Evolutionary conservation across 2,888 invertebrate genomes (phyloP), one percentile per base, ranked within the genome.

Genomic region (Diarsia rubi): DNA sequence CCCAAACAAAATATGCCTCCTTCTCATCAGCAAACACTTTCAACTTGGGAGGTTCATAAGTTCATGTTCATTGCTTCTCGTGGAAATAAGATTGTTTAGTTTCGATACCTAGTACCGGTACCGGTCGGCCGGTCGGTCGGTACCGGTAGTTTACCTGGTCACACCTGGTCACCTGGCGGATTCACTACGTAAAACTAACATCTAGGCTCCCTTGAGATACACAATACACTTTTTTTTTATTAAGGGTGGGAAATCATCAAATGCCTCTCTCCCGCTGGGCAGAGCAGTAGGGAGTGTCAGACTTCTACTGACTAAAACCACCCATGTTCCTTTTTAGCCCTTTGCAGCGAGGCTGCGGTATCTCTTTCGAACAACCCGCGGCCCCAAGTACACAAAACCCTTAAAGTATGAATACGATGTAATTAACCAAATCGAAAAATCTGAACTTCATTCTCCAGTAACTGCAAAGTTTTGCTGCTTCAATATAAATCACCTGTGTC

Each of bases 81-180:
- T 37, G 0, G 16, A 60, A 64, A 65, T 64, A 59, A 52, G 16
- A 6, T 8, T 24, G 14, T 11, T 60, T 52, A 67, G 31, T 76
- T 68, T 63, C 24, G 37, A 19, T 47, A 42, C n/a, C n/a, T n/a
- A n/a, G n/a, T n/a, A n/a, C n/a, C n/a, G n/a, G n/a, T n/a, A n/a
- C n/a, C n/a, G n/a, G n/a, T n/a, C n/a, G n/a, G n/a, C n/a, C n/a
- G n/a, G n/a, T n/a, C n/a, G n/a, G n/a, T n/a, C n/a, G n/a, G n/a
- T n/a, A n/a, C n/a, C n/a, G n/a, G n/a, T n/a, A n/a, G n/a, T n/a
- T n/a, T n/a, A n/a, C n/a, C n/a, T n/a, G n/a, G n/a, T 24, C 66
- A 71, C 77, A 78, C 78, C 71, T 78, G 78, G n/a, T 65, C 3
- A 14, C 65, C n/a, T n/a, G n/a, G n/a, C n/a, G 24, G 21, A 69